These are phyloP conservation scores for Morphnarchus princeps DNA, from an alignment of 2,113 vertebrate genomes.

Conservation along the genomic window DNA sequence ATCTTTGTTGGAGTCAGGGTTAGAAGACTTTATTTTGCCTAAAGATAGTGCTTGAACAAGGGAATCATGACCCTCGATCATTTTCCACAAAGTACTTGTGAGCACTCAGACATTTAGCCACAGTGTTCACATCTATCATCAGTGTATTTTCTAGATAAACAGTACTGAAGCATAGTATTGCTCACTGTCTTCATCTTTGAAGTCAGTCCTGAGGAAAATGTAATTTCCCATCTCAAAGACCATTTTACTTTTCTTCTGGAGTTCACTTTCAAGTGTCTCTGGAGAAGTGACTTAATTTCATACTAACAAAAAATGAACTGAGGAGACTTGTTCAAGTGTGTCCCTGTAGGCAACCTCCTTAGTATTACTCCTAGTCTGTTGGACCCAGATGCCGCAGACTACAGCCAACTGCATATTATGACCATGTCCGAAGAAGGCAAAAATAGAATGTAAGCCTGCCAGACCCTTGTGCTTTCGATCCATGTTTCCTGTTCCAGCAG, in stretches of 20 bases:
- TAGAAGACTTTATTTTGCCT: neutral
- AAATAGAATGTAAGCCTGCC: neutral
- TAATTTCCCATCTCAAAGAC: neutral
- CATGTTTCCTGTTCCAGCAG: neutral
- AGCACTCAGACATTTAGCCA: neutral
- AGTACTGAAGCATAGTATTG: neutral
- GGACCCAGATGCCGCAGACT: neutral
- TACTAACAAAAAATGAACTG: neutral
- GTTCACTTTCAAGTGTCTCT: neutral
- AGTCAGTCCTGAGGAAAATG: neutral
- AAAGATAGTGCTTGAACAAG: neutral
- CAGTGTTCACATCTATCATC: accelerated
- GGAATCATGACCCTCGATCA: neutral
- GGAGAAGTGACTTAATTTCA: neutral
- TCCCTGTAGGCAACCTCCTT: neutral
- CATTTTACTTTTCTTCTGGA: neutral
- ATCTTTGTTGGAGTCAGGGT: neutral
- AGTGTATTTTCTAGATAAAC: neutral
- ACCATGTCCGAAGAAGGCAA: neutral
- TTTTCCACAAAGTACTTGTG: neutral
- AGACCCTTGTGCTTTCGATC: neutral
- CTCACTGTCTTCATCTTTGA: neutral
- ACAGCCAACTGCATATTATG: neutral
- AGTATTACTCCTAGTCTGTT: neutral
- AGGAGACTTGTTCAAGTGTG: neutral